Evolutionary conservation across 2,113 vertebrate genomes (phyloP), one percentile per base, ranked within the genome.

Genomic region (Tretioscincus oriximinensis): DNA sequence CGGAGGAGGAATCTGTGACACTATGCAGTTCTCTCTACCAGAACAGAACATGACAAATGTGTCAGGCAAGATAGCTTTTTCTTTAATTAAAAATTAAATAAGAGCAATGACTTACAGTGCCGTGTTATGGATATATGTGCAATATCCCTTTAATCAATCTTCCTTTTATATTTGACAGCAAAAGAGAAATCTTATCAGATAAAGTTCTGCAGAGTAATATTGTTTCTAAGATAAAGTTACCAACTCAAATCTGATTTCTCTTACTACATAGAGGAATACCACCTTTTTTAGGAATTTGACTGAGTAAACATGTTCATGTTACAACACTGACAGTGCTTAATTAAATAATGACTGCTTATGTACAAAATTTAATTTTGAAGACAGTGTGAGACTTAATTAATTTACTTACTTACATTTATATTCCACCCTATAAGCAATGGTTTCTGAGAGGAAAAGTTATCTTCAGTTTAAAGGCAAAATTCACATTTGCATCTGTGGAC

Each of bases 61-160:
- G 14, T 41, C 21, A 80, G 11, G 64, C 83, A 84, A 81, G 1
- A 4, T 35, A 78, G 49, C 66, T 22, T 2, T 26, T 11, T n/a
- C 31, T 87, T 77, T 68, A 1, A 4, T 76, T 78, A 80, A 51
- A 88, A 88, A 61, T 76, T 1, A 73, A 9, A 16, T 84, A 5
- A 82, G 73, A 1, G 49, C 45, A 70, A 2, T 80, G 1, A 58
- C 77, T 80, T 83, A 86, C 9, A 78, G 49, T 75, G 1, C 51
- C 18, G 49, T 22, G 0, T 63, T 76, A 78, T 73, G 4, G 54
- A 54, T 70, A n/a, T 22, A 10, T 74, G 2, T 85, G 0, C 11
- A 69, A 51, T 84, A 79, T 61, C 11, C 1, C n/a, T 26, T 51
- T 31, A 86, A 84, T 72, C 67, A 71, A 9, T 69, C 2, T 69